phyloP scores from a whole-genome alignment of 2,113 vertebrate genomes.

The Rousettus leschenaultii region DNA sequence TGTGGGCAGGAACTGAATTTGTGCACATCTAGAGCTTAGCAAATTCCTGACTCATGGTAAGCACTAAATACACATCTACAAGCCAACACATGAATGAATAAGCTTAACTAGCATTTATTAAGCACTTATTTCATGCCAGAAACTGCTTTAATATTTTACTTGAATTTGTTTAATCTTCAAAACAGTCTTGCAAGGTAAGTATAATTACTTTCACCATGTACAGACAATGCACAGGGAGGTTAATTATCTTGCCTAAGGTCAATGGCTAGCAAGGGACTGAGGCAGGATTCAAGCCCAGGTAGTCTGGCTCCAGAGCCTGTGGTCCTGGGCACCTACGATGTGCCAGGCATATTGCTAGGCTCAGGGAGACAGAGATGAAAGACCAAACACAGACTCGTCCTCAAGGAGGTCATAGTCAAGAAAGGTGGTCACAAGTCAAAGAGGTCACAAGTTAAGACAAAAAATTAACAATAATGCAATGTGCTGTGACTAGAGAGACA shows the following conservation, averaged over 20 bases:
- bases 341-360: not conserved
- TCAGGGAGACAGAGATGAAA: slow-evolving; percentile 6
- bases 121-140: not conserved
- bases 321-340: not conserved
- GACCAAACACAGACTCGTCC: not conserved
- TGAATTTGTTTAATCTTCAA: not conserved
- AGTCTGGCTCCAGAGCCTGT: not conserved
- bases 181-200: not conserved
- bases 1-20: not conserved
- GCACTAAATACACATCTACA: not conserved
- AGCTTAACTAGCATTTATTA: not conserved
- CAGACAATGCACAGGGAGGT: not conserved
- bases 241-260: not conserved
- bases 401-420: not conserved
- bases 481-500: not conserved
- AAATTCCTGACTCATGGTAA: not conserved
- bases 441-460: not conserved
- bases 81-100: not conserved
- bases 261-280: not conserved
- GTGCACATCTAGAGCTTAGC: not conserved
- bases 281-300: not conserved
- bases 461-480: not conserved
- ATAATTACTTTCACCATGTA: not conserved
- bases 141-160: not conserved
- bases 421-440: not conserved